Percentiles rank a stretch among this genome's conserved stretches.
Evolutionary conservation across 2,113 vertebrate genomes (phyloP).

Genomic region (Todiramphus saurophagus): DNA sequence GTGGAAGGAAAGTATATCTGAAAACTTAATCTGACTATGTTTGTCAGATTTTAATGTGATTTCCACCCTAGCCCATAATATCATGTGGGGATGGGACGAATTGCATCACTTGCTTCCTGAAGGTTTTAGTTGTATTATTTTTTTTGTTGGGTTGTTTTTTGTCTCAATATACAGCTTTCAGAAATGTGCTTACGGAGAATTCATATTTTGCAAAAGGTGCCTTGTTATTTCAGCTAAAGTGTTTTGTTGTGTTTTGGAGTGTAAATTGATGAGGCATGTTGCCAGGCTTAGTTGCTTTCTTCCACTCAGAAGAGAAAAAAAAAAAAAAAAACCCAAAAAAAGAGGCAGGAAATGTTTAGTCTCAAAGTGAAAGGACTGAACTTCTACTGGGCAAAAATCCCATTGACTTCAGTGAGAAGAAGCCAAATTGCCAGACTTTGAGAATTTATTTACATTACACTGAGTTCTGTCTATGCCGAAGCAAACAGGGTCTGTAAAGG

Average conservation of each 20-base stretch:
- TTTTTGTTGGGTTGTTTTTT: neutral
- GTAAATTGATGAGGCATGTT: neutral
- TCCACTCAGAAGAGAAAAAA: neutral
- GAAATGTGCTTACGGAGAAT: neutral
- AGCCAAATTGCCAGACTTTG: neutral
- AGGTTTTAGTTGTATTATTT: neutral
- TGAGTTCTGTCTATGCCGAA: neutral
- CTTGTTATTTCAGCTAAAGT: neutral
- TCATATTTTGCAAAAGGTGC: neutral
- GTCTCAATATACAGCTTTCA: neutral
- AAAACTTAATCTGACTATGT: neutral
- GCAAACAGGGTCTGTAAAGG: neutral
- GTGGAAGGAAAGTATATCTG: neutral
- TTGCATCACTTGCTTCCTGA: neutral
- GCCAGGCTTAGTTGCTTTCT: neutral
- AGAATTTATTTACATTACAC: neutral
- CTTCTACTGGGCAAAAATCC: neutral
- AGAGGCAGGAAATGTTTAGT: neutral
- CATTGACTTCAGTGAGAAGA: neutral
- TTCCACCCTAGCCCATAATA: fast-evolving
- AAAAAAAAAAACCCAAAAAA: neutral
- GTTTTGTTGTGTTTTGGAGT: neutral
- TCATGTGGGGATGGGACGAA: neutral
- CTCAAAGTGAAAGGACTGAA: neutral
- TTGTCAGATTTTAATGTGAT: neutral